Base-by-base conservation (phyloP, 2,888 invertebrate species). In the Fragum fragum region DNA sequence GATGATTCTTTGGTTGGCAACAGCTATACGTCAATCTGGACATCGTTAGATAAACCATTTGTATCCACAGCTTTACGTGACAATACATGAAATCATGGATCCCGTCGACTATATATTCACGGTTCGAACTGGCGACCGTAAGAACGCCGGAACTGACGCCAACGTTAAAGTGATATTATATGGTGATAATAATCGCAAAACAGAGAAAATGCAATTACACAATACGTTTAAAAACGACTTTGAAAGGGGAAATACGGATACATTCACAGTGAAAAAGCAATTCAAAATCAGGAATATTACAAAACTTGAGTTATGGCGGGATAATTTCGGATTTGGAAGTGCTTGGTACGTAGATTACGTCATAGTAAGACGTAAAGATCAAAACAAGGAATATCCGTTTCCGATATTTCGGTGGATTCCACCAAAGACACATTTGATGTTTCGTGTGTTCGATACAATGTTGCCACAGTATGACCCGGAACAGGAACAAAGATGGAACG, bases 391-490 rank as follows among this genome's bases (percentile, higher is more conserved):
- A 32, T 93, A 86, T 76, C 88, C 91, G 32, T 94, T 94, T 83
- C 95, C 95, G 0, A 91, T 95, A 16, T 91, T 94, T 81, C 91
- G 95, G 36, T 95, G 95, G 95, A 92, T 95, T 73, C 90, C 92
- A 42, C 87, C 94, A 9, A 88, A 93, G 68, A 87, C 81, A 29
- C 91, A 92, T 39, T 94, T 95, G 86, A 81, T 92, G 53, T 92
- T 95, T 70, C 85, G 91, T 29, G 93, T 94, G 83, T 92, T 92
- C 81, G 95, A 95, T 83, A 93, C 94, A 1, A 89, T 91, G 73
- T 90, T 95, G 42, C 95, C 95, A 0, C 94, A 95, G 86, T 75
- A 90, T 36, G 95, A 95, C 71, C 92, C 93, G 1, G 90, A 94
- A 71, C 83, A 79, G 0, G 93, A 94, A n/a, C 93, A 94, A 79